These are phyloP conservation scores for Seriola aureovittata DNA, from an alignment of 2,113 vertebrate species.

Conservation along the genomic window DNA sequence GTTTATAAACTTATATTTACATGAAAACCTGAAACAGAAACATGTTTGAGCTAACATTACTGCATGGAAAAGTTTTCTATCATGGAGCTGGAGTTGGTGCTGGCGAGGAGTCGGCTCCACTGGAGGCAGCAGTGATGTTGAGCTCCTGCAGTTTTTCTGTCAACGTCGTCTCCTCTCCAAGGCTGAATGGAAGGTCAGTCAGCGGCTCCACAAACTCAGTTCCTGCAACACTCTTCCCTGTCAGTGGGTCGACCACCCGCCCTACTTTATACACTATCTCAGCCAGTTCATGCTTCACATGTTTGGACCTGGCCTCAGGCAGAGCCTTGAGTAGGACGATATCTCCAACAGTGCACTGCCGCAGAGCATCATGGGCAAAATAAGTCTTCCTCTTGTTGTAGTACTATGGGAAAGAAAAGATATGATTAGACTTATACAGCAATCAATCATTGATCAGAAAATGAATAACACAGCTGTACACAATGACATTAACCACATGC, in stretches of 20 bases:
- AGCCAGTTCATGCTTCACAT: conserved; percentile 95
- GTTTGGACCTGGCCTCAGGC: conserved; percentile 88
- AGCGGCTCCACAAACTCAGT: conserved; percentile 88
- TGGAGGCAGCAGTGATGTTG: conserved; percentile 76
- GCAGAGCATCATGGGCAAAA: conserved; percentile 94
- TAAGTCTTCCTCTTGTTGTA: conserved; percentile 98
- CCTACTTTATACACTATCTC: conserved; percentile 97
- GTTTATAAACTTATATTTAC: conserved; percentile 36
- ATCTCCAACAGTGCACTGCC: conserved; percentile 93
- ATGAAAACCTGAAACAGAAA: conserved; percentile 37
- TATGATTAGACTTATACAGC: neutral
- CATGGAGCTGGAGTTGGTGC: conserved; percentile 41
- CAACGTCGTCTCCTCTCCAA: conserved; percentile 69
- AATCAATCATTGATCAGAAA: too few species aligned
- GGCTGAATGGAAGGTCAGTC: conserved; percentile 72
- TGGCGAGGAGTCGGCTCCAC: conserved; percentile 17
- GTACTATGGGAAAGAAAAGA: conserved; percentile 84
- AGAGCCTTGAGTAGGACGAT: conserved; percentile 95
- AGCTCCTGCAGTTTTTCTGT: conserved; percentile 87
- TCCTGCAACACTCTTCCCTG: conserved; percentile 91
- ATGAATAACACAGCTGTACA: neutral
- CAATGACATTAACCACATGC: neutral
- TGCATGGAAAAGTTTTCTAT: conserved; percentile 9
- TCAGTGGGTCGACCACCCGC: conserved; percentile 93
- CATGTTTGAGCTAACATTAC: neutral